These are phyloP conservation scores for Trichechus manatus DNA, from an alignment of 2,113 vertebrate genomes.

Conservation along the genomic window DNA sequence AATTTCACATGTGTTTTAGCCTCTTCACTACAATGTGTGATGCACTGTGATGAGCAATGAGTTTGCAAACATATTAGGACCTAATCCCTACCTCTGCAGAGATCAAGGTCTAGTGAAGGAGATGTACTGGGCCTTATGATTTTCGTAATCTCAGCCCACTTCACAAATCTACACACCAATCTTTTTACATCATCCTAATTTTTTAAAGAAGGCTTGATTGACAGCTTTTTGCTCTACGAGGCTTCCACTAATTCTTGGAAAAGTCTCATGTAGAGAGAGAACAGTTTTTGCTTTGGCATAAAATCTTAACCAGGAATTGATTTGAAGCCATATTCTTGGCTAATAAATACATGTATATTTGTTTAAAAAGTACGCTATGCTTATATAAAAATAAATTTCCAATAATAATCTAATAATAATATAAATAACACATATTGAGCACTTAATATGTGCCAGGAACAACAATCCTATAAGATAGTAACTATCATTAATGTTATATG, in stretches of 20 bases:
- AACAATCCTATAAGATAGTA: neutral
- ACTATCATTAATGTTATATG: neutral
- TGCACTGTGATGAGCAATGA: too few relatives aligned
- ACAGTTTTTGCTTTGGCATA: neutral
- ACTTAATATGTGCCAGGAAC: neutral
- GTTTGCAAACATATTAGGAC: neutral
- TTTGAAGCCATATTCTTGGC: neutral
- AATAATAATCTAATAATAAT: neutral
- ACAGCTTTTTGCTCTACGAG: neutral
- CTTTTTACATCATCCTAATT: neutral
- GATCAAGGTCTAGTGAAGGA: neutral
- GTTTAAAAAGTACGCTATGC: neutral
- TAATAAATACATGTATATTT: neutral
- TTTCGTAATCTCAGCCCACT: neutral
- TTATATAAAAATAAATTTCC: neutral
- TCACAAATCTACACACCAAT: neutral
- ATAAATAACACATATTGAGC: neutral
- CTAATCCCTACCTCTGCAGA: neutral
- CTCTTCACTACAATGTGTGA: neutral
- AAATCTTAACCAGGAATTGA: slow-evolving; percentile 8
- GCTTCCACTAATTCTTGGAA: neutral
- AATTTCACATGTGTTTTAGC: neutral
- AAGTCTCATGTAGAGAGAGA: neutral
- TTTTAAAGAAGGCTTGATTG: neutral
- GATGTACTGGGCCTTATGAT: neutral